Conservation (phyloP, 2,797 vertebrate genomes). For the Nannoperca australis region DNA sequence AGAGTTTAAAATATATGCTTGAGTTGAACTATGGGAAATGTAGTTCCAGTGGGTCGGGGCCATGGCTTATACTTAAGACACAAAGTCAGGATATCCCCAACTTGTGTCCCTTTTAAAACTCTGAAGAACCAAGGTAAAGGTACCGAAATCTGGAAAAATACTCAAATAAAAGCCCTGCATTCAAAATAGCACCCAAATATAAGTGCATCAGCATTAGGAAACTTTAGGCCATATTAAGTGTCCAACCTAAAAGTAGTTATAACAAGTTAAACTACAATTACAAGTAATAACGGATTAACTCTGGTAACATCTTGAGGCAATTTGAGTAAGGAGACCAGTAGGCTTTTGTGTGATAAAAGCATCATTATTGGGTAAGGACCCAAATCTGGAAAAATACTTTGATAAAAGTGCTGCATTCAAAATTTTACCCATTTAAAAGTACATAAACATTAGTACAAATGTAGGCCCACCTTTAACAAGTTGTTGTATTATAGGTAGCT, state of each 20-base stretch:
- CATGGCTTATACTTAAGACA: not conserved
- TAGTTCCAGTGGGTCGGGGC: not conserved
- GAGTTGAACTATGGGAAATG: conserved; percentile 1
- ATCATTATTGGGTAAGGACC: too few species aligned
- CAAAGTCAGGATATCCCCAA: not conserved
- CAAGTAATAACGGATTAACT: too few species aligned
- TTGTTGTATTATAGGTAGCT: not conserved
- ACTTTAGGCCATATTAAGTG: not conserved
- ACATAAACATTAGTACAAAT: not conserved
- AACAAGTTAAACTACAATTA: too few species aligned
- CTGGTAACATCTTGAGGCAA: too few species aligned
- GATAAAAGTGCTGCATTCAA: not conserved
- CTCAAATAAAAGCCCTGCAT: not conserved
- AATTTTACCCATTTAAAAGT: not conserved
- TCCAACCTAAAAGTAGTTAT: too few species aligned
- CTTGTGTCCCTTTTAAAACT: not conserved
- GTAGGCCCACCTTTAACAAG: not conserved
- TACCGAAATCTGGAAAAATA: not conserved
- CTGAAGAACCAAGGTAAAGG: not conserved
- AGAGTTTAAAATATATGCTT: not conserved
- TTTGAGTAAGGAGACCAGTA: too few species aligned
- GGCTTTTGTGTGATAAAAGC: not conserved
- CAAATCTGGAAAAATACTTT: not conserved
- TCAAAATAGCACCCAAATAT: not conserved
- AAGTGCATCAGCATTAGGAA: not conserved